Percentiles rank a stretch among this genome's conserved stretches.
These are phyloP conservation scores for Zaprionus inermis DNA, from an alignment of 1,140 invertebrate genomes.

Conservation along the genomic window DNA sequence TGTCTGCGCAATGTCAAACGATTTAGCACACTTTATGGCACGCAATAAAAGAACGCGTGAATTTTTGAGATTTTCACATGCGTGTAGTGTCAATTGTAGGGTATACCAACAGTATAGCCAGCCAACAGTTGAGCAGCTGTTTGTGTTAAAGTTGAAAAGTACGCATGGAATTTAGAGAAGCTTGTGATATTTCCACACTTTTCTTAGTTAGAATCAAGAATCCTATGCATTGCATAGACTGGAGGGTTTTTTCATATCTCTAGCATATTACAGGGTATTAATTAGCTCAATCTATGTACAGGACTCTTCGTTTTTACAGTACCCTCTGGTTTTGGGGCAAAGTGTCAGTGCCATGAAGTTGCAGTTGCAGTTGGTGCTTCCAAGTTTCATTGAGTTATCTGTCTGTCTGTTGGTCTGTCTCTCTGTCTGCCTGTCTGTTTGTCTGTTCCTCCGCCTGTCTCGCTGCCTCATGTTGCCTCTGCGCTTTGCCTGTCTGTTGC, in stretches of 20 bases:
- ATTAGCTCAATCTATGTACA: not conserved
- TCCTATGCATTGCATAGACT: no score
- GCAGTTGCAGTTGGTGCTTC: slow-evolving; percentile 18
- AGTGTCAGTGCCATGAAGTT: slow-evolving; percentile 17
- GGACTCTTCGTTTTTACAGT: not conserved
- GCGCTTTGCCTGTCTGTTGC: not conserved
- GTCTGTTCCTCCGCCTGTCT: not conserved
- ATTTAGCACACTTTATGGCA: slow-evolving; percentile 54
- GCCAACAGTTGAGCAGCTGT: no score
- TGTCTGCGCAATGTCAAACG: slow-evolving; percentile 58
- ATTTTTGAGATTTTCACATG: slow-evolving; percentile 36
- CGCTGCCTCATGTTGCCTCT: not conserved
- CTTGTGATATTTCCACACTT: no score
- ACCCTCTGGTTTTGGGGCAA: slow-evolving; percentile 5
- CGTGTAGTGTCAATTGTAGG: slow-evolving; percentile 18
- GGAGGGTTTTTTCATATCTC: no score
- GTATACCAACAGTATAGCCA: slow-evolving; percentile 1
- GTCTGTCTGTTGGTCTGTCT: not conserved
- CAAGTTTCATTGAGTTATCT: slow-evolving; percentile 54
- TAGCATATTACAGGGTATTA: not conserved
- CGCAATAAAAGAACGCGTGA: slow-evolving; percentile 31
- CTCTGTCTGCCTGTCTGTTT: no score
- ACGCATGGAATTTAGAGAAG: no score
- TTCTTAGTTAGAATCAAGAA: no score
- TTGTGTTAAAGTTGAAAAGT: no score